Base-by-base conservation (phyloP, 2,888 invertebrate species). In the Mycogona germanica region DNA sequence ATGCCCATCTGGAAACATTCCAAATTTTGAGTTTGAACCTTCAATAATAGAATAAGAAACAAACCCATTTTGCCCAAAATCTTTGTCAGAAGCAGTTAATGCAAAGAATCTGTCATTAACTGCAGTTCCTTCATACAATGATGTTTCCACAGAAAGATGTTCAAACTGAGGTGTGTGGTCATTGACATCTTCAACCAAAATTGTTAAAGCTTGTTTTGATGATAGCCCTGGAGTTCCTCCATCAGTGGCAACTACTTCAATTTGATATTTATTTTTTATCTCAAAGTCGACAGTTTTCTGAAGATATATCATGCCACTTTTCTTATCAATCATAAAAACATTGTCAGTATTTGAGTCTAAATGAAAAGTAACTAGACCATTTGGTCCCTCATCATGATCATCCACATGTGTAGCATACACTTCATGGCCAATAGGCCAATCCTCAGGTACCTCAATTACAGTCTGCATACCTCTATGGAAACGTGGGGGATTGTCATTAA, bases 121-220 rank as follows among this genome's bases (percentile, higher is more conserved):
- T 1, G 86, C 79, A 2, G 87, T 88, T 1, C 89, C 87, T 72
- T 96, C 96, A 5, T 83, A 71, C 50, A 96, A 70, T 1, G 93
- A 92, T 2, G 89, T 88, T 73, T 95, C 93, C 69, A 93, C 95
- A 17, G 85, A 87, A 1, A 85, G 84, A 62, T 88, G 83, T 67
- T 87, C 86, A 70, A 96, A 96, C 2, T 88, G 84, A 9, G 95
- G 95, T 1, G 92, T 92, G 66, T 95, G 92, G 70, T 95, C 91
- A 69, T 96, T 96, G 2, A 93, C 88, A 68, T 95, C 93, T 62
- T 81, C 81, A 56, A 92, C 77, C 23, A 78, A 77, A 40, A 86
- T 77, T 28, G 78, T 75, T 42, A 89, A 77, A 6, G 78, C 75
- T 62, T 87, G 82, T 63, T 81, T 84, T 0, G 87, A 82, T 19